Conservation (phyloP, 1,140 invertebrate genomes). For the Brachionus angularis region DNA sequence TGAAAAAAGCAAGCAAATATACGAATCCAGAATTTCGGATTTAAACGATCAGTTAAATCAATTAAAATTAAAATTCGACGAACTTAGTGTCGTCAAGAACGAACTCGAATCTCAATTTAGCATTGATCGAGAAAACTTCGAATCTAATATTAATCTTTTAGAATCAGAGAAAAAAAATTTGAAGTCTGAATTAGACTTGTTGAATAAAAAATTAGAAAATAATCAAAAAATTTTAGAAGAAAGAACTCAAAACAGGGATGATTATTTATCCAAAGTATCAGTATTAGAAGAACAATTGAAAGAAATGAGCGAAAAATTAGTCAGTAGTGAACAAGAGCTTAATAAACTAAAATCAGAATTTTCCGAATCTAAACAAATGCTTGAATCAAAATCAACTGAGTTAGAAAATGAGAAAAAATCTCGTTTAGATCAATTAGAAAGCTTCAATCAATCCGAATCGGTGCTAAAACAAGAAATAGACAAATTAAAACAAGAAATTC, state of each 20-base stretch:
- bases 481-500: slow-evolving; percentile 20
- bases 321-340: neutral
- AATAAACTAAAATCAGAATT: neutral
- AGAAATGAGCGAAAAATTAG: neutral
- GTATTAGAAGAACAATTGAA: slow-evolving; percentile 34
- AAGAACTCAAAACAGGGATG: slow-evolving; percentile 14
- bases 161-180: slow-evolving; percentile 23
- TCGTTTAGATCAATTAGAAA: neutral
- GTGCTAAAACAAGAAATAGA: neutral
- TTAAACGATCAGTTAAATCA: neutral
- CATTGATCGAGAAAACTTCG: neutral
- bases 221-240: slow-evolving; percentile 31
- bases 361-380: neutral
- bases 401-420: slow-evolving; percentile 27
- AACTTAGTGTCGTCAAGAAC: neutral
- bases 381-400: neutral
- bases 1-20: slow-evolving; percentile 9
- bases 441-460: neutral
- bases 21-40: neutral
- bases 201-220: slow-evolving; percentile 35
- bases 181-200: neutral
- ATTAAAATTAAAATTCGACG: neutral
- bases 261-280: slow-evolving; percentile 18
- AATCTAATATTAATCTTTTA: neutral
- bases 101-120: neutral